Conservation (phyloP, 2,888 invertebrate species). For the Buathra laborator region DNA sequence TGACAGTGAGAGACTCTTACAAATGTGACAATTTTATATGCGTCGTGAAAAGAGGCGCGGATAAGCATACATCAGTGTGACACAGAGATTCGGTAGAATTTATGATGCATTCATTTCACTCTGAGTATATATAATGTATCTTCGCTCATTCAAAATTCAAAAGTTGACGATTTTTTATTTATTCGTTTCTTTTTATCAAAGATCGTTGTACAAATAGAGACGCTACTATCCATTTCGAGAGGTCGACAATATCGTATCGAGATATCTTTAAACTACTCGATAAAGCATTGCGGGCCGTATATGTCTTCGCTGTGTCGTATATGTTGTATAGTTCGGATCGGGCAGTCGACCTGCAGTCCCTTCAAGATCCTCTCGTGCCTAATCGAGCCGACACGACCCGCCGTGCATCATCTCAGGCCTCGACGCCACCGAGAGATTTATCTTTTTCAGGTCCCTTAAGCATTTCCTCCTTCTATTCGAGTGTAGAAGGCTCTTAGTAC, state of each 20-base stretch:
- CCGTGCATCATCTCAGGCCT: conserved; percentile 57
- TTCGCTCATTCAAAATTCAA: too few species aligned
- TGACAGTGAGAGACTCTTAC: background rate
- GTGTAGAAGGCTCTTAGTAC: conserved; percentile 16
- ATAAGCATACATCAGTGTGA: background rate
- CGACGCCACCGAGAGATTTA: conserved; percentile 42
- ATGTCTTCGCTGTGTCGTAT: background rate
- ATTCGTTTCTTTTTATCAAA: conserved; percentile 2
- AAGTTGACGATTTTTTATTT: background rate
- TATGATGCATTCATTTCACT: too few species aligned
- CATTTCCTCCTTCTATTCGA: conserved; percentile 43
- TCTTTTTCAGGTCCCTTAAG: conserved; percentile 49
- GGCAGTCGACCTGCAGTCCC: conserved; percentile 25
- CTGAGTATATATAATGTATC: too few species aligned
- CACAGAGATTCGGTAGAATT: background rate
- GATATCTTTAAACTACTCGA: conserved; percentile 22
- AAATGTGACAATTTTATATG: conserved; percentile 8
- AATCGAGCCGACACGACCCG: conserved; percentile 53
- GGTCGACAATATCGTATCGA: conserved; percentile 33
- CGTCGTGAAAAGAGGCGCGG: background rate
- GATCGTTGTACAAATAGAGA: conserved; percentile 42
- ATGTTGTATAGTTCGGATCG: conserved; percentile 18
- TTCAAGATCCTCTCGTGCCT: conserved; percentile 47
- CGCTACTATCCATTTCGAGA: conserved; percentile 17
- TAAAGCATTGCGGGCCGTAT: background rate